Percentiles rank a stretch among this genome's conserved stretches.
Evolutionary conservation across 2,113 vertebrate genomes (phyloP).

Genomic region (Trichechus manatus): DNA sequence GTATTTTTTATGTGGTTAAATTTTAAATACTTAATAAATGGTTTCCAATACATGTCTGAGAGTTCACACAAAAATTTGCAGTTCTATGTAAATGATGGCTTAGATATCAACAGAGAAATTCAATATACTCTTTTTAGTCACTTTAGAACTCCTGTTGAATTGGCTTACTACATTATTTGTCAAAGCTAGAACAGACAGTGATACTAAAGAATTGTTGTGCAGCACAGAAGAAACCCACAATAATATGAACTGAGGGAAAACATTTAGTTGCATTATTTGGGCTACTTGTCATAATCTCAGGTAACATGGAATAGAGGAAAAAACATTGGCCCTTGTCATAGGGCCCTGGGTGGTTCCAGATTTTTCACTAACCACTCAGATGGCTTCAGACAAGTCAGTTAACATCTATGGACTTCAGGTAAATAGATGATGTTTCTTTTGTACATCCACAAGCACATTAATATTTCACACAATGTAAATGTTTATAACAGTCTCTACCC

Average conservation of each 20-base stretch:
- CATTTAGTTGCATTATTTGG: not conserved
- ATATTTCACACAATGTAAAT: conserved; percentile 12
- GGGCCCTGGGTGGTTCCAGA: not conserved
- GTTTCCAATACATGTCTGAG: conserved; percentile 21
- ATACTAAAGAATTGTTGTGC: not conserved
- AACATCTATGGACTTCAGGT: not conserved
- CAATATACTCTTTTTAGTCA: not conserved
- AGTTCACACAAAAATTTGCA: not conserved
- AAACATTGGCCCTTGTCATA: fast-evolving
- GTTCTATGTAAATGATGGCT: not conserved
- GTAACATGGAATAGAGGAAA: not conserved
- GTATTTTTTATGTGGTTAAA: not conserved
- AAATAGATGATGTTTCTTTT: not conserved
- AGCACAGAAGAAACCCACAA: not conserved
- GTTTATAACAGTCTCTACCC: not conserved
- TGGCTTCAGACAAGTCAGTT: not conserved
- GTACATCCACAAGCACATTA: not conserved
- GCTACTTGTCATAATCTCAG: not conserved
- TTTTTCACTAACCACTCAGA: not conserved
- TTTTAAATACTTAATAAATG: not conserved
- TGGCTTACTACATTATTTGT: not conserved
- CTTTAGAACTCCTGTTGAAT: not conserved
- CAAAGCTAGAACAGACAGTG: not conserved
- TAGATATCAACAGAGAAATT: not conserved
- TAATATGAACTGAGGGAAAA: not conserved